These are phyloP conservation scores for Julus scanicus DNA, from an alignment of 2,888 invertebrate genomes.

Conservation along the genomic window DNA sequence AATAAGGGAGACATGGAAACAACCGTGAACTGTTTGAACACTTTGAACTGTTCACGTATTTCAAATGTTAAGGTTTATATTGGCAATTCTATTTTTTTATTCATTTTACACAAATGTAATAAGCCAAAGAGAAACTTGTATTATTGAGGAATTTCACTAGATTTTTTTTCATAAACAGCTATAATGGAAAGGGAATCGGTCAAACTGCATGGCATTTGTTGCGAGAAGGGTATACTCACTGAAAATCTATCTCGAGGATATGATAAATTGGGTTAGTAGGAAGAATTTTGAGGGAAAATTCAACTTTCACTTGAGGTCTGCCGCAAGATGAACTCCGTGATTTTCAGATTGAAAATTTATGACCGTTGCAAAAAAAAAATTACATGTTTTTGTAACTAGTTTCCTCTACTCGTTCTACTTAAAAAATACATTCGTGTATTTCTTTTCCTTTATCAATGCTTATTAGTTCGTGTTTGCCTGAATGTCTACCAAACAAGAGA, in stretches of 20 bases:
- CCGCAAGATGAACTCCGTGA: slow-evolving; percentile 30
- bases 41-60: too few species aligned
- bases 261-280: slow-evolving; percentile 38
- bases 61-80: too few species aligned
- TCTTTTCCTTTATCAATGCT: neutral
- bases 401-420: neutral
- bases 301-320: slow-evolving; percentile 34
- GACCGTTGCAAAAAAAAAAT: neutral
- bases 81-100: neutral
- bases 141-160: neutral
- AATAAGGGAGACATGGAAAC: too few species aligned
- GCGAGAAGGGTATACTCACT: neutral
- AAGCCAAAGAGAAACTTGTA: neutral
- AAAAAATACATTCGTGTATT: neutral
- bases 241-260: neutral
- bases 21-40: too few species aligned
- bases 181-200: neutral
- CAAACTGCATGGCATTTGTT: neutral
- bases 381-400: neutral
- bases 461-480: neutral
- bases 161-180: neutral
- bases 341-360: slow-evolving; percentile 13
- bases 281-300: neutral
- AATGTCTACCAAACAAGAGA: neutral
- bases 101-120: neutral